Base-by-base conservation (phyloP, 2,888 invertebrate species). In the Melipona bicolor region DNA sequence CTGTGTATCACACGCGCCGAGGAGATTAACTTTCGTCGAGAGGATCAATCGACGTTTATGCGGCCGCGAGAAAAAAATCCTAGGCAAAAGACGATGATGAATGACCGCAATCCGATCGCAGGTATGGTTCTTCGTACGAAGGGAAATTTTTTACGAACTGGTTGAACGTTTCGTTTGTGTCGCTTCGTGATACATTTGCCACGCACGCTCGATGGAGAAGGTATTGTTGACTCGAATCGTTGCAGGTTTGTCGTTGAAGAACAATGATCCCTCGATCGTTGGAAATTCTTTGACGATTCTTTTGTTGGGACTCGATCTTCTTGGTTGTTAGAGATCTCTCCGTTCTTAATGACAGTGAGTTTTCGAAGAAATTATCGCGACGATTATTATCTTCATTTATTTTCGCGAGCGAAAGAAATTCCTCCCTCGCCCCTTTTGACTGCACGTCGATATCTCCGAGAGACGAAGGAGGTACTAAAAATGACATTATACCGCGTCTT, bases 21-120 rank as follows among this genome's bases (percentile, higher is more conserved):
- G 13, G 11, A 21, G 77, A 74, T 82, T 73, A 77, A 83, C 73
- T 77, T 73, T 73, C 64, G 59, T 68, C 68, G 32, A 4, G 68
- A 15, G 50, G 50, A 72, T 81, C 81, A 59, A 81, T 80, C 56
- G 81, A 81, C 27, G 52, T 50, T 65, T 65, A 21, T 62, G 52
- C 13, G 24, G 43, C 52, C 27, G 11, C 24, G 73, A 9, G 43
- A 43, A 32, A 27, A 79, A 67, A 67, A 19, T 65, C 17, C 17
- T 50, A 27, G 74, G 52, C 64, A 50, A 54, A 43, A 54, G 72
- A 50, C 68, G 61, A 81, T 81, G 81, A 80, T 69, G 68, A 56
- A 81, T 81, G 68, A 50, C 49, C 9, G 49, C n/a, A 36, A 67
- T 54, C 61, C 1, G 81, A 73, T 70, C 67, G 27, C 19, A 27